phyloP scores from a whole-genome alignment of 2,888 invertebrate species.

The Pollenia labialis region DNA sequence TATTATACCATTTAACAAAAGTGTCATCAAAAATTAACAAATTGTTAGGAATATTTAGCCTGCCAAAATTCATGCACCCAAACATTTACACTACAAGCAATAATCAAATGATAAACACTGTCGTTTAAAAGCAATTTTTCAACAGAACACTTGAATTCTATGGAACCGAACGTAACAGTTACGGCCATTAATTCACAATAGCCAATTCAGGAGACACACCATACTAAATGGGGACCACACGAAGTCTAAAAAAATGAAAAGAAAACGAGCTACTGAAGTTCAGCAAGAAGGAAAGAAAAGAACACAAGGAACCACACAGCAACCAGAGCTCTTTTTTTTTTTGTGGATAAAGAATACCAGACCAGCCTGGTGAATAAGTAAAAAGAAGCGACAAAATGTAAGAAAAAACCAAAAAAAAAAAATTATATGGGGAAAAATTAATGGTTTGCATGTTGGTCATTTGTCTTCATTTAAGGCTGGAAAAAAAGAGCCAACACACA shows the following conservation, averaged over 20 bases:
- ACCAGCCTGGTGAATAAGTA: constrained; percentile 10
- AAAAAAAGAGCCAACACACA: background rate
- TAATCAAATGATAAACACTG: constrained; percentile 42
- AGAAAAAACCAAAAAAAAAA: background rate
- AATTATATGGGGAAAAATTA: constrained; percentile 78
- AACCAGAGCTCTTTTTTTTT: background rate
- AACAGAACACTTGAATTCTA: constrained; percentile 75
- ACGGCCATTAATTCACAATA: background rate
- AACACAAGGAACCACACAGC: background rate
- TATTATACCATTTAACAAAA: background rate
- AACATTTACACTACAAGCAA: constrained; percentile 8
- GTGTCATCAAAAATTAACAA: constrained; percentile 35
- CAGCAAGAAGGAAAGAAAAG: background rate
- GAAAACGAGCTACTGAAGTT: background rate
- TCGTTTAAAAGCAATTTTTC: constrained; percentile 76
- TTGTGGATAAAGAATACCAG: background rate
- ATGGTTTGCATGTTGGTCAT: constrained; percentile 82
- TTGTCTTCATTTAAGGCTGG: constrained; percentile 81
- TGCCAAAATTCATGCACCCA: background rate
- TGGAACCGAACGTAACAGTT: background rate
- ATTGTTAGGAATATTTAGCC: constrained; percentile 2
- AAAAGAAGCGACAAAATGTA: background rate
- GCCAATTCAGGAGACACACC: too few relatives aligned
- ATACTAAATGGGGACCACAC: constrained; percentile 41
- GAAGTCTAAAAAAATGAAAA: background rate